Percentiles rank a stretch among this genome's conserved stretches.
phyloP scores from a whole-genome alignment of 1,140 invertebrate species.

The Macrocentrus cingulum region DNA sequence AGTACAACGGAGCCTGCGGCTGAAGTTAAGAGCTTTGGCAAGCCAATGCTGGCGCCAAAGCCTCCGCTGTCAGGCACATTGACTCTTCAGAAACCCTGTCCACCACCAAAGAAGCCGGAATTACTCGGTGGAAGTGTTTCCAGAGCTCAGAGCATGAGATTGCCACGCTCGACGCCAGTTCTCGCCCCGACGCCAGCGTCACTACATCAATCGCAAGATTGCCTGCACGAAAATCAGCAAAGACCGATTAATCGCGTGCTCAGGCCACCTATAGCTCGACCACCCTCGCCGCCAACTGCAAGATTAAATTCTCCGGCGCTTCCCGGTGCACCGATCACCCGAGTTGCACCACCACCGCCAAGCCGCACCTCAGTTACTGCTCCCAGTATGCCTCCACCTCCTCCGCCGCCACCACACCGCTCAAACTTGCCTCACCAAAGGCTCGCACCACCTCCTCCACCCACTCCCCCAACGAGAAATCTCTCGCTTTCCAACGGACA shows the following conservation, averaged over 20 bases:
- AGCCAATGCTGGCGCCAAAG: constrained; percentile 60
- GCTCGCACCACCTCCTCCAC: constrained; percentile 39
- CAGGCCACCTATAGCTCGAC: constrained; percentile 49
- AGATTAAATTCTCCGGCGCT: constrained; percentile 24
- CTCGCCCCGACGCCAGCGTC: constrained; percentile 48
- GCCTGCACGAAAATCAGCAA: constrained; percentile 47
- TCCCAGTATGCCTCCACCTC: constrained; percentile 51
- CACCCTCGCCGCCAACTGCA: constrained; percentile 54
- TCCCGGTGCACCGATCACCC: constrained; percentile 28
- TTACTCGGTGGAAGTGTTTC: constrained; percentile 49
- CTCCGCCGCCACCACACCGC: constrained; percentile 50
- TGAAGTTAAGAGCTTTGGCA: constrained; percentile 46
- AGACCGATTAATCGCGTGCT: constrained; percentile 44
- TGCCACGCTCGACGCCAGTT: constrained; percentile 59
- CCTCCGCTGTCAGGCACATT: constrained; percentile 46
- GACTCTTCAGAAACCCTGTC: constrained; percentile 54
- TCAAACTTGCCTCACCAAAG: constrained; percentile 43
- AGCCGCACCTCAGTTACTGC: constrained; percentile 42
- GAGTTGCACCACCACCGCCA: constrained; percentile 50
- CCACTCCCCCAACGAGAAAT: constrained; percentile 42
- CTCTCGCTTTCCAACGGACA: constrained; percentile 43
- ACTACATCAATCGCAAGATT: constrained; percentile 61
- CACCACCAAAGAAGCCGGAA: constrained; percentile 57
- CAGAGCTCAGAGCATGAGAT: constrained; percentile 61
- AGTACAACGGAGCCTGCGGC: neutral